Evolutionary conservation across 2,113 vertebrate genomes (phyloP), one percentile per base, ranked within the genome.

Genomic region (Vireo altiloquus): DNA sequence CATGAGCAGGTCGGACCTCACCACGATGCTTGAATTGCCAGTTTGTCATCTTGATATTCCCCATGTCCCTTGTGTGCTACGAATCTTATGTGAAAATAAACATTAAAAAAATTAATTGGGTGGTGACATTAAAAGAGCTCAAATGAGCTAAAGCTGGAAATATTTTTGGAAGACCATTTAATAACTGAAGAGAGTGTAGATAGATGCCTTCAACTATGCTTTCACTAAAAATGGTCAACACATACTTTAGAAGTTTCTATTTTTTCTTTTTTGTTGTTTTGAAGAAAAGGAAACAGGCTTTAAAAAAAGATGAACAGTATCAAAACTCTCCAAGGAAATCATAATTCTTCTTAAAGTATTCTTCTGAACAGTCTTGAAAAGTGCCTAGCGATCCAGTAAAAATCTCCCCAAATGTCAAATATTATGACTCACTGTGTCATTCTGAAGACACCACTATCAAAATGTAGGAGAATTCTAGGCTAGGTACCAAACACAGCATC

Each of bases 401-500:
- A 93, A 84, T 89, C 80, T 95, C 82, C 82, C 65, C 57, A 91
- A 96, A 95, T 93, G 92, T 97, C 95, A 96, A 97, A 97, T 95
- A 97, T 94, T 96, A 94, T 96, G 96, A 97, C 86, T 96, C 92
- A 96, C 44, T 47, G 69, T 95, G 88, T 95, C 94, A 92, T 89
- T 92, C 69, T 54, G 61, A 96, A 96, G 90, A 79, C 94, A 94
- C 88, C 95, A 92, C 90, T 92, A 95, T 95, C 94, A 94, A 78
- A 96, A 91, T 65, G 92, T 83, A 84, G 84, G 82, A 91, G 92
- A 94, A 94, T 94, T 97, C 92, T 93, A 96, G 96, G 95, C 96
- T 82, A 87, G 88, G 80, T 95, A 96, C 92, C 95, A 97, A 96
- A 96, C 82, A 93, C 11, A 90, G 92, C 94, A 83, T 96, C 95